Conservation (phyloP, 1,140 invertebrate species). For the Planococcus citri region DNA sequence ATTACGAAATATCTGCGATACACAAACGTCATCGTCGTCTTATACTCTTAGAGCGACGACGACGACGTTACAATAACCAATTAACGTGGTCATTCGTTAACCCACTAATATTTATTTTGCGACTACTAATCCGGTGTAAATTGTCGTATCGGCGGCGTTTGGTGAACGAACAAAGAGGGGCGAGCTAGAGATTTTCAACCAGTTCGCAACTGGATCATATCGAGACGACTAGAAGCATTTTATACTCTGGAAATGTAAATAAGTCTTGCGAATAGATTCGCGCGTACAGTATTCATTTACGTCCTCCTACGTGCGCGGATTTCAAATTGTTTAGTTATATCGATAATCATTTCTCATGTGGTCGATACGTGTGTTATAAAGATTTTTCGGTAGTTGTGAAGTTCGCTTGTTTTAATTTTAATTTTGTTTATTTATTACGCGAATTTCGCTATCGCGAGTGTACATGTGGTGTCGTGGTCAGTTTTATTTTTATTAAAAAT, state of each 20-base stretch:
- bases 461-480: not conserved
- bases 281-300: not conserved
- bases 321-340: not conserved
- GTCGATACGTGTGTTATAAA: not conserved
- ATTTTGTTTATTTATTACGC: too few species aligned
- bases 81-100: not conserved
- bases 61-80: not conserved
- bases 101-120: not conserved
- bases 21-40: too few species aligned
- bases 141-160: not conserved
- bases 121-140: not conserved
- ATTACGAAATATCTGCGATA: not conserved
- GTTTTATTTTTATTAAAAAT: not conserved
- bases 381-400: not conserved
- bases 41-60: too few species aligned
- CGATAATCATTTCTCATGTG: not conserved
- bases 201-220: not conserved
- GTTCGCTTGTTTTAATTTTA: not conserved
- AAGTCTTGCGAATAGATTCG: not conserved
- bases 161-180: not conserved
- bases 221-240: not conserved
- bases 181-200: not conserved
- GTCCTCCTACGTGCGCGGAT: conserved; percentile 4
- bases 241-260: not conserved
- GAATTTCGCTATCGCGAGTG: not conserved